Evolutionary conservation across 2,797 vertebrate species (phyloP).

Genomic region (Ataeniobius toweri): DNA sequence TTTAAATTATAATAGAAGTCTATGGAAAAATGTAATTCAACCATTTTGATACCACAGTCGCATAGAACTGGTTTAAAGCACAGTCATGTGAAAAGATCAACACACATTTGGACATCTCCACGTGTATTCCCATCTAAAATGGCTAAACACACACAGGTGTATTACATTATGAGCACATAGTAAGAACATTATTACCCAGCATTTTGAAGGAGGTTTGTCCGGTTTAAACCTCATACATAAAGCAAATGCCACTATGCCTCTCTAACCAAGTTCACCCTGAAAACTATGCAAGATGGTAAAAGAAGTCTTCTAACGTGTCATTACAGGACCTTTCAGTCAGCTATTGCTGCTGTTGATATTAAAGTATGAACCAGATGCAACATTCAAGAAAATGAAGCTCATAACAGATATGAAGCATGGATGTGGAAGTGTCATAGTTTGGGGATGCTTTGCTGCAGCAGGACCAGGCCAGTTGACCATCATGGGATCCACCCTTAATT

Average conservation of each 20-base stretch:
- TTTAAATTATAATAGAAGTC: not conserved
- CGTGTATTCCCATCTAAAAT: no score
- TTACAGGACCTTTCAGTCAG: no score
- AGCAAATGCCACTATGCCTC: no score
- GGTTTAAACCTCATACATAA: no score
- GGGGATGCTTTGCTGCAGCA: not conserved
- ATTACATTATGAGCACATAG: no score
- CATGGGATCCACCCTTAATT: not conserved
- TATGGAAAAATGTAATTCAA: not conserved
- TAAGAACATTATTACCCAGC: no score
- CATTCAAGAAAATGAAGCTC: not conserved
- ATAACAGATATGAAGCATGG: not conserved
- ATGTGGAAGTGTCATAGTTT: not conserved
- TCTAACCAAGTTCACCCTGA: no score
- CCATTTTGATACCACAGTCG: not conserved
- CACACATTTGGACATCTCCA: not conserved
- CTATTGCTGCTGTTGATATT: no score
- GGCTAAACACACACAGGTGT: no score
- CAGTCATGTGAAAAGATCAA: not conserved
- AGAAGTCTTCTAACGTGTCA: not conserved
- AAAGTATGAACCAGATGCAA: not conserved
- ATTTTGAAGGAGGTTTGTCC: no score
- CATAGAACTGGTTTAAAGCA: not conserved
- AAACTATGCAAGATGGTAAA: no score
- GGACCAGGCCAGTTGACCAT: not conserved